Evolutionary conservation across 2,888 invertebrate genomes (phyloP).

Genomic region (Leptinotarsa juncta): DNA sequence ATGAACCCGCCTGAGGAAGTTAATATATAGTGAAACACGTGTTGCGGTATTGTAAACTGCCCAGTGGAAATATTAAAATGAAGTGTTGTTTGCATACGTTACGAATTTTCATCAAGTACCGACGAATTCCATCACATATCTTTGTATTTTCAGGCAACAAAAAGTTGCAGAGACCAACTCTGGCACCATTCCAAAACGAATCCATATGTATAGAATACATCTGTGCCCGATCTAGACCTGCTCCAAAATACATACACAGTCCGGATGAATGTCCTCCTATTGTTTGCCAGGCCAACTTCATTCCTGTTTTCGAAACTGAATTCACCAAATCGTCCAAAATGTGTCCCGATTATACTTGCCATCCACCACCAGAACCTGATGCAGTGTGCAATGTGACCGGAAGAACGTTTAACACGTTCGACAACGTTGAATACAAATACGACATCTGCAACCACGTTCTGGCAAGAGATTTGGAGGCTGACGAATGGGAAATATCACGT

Average conservation of each 20-base stretch:
- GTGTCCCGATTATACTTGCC: conserved; percentile 70
- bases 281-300: conserved; percentile 68
- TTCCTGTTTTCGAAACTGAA: conserved; percentile 50
- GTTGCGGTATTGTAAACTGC: too few species aligned
- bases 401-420: conserved; percentile 83
- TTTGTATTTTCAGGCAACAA: conserved; percentile 4
- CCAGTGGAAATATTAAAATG: too few species aligned
- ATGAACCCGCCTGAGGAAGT: too few species aligned
- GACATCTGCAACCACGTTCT: conserved; percentile 85
- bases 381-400: conserved; percentile 80
- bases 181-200: conserved; percentile 39
- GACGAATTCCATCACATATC: neutral
- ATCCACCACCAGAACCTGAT: conserved; percentile 73
- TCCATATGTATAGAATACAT: conserved; percentile 66
- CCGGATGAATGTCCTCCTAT: conserved; percentile 60
- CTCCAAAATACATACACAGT: conserved; percentile 59
- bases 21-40: too few species aligned
- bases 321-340: conserved; percentile 27
- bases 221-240: conserved; percentile 69
- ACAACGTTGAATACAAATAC: conserved; percentile 81
- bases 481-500: conserved; percentile 80
- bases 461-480: conserved; percentile 75
- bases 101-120: too few species aligned
- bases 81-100: too few species aligned
- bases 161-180: conserved; percentile 20